Base-by-base conservation (phyloP, 2,888 invertebrate genomes). In the Drosophila kuntzei region DNA sequence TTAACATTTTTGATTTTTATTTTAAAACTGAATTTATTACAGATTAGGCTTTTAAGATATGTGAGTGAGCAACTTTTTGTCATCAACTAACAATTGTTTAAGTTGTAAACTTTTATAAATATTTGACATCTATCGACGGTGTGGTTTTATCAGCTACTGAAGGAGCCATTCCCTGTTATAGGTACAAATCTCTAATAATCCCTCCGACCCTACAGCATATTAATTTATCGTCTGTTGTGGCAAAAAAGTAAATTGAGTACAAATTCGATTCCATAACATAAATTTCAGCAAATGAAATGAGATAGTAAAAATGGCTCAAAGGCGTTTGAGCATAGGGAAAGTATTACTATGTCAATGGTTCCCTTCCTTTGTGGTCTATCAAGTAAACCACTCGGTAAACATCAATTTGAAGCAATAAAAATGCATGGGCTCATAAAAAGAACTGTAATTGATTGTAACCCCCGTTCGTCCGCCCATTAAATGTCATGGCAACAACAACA, bases 401-500 rank as follows among this genome's bases (percentile, higher is more conserved):
- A 39, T 50, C 37, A 58, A 55, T 37, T 14, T 16, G 27, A 16
- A 43, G 36, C 60, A 22, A 59, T 76, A 76, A 71, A 71, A 71
- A 32, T 54, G 41, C 60, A 67, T 27, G 41, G 51, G 18, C 20
- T 27, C 60, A 61, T 64, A 51, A 50, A 65, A 18, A 18, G 18
- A 58, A 34, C 22, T 36, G 12, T 69, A 72, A 67, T 77, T 63
- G 61, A 62, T 72, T 54, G 37, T 53, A 6, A 55, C 36, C 20
- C 50, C 27, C 44, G 54, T 12, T 11, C 6, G 5, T 41, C 44
- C 44, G 41, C 29, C 54, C 70, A 55, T 22, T 29, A 22, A 70
- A 65, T 67, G 49, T n/a, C 61, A 74, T 73, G 63, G 61, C 50
- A 69, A 68, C 78, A 61, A 61, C n/a, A 61, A 43, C 50, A 51